These are phyloP conservation scores for Liodrosophila aerea DNA, from an alignment of 2,888 invertebrate genomes.

Conservation along the genomic window DNA sequence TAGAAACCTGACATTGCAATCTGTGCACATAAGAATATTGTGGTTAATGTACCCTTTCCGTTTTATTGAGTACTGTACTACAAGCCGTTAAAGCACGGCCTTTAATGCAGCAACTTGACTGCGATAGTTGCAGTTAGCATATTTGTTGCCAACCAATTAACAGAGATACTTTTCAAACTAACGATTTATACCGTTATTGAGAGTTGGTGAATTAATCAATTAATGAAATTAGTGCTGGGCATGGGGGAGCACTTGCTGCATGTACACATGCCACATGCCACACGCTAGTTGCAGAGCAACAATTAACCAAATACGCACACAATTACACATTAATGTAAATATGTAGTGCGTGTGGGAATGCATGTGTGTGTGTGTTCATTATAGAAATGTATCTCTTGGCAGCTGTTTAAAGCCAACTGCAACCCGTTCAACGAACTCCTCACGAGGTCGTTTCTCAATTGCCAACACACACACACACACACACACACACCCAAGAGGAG, in stretches of 20 bases:
- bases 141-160: too few relatives aligned
- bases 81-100: too few relatives aligned
- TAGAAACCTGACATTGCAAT: too few relatives aligned
- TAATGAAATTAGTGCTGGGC: conserved; percentile 26
- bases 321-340: conserved; percentile 2
- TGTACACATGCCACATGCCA: neutral
- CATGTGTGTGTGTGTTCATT: conserved; percentile 30
- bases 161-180: neutral
- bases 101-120: too few relatives aligned
- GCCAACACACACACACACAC: conserved; percentile 25
- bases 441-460: conserved; percentile 55
- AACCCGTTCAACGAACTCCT: conserved; percentile 70
- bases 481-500: conserved; percentile 26
- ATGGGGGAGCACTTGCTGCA: conserved; percentile 12
- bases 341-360: neutral
- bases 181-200: neutral
- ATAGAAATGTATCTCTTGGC: conserved; percentile 50
- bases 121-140: too few relatives aligned
- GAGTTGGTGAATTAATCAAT: conserved; percentile 20
- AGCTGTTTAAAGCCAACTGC: conserved; percentile 42
- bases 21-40: too few relatives aligned
- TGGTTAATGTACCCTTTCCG: too few relatives aligned
- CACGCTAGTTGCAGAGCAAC: conserved; percentile 29
- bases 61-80: too few relatives aligned
- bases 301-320: conserved; percentile 32